Evolutionary conservation across 2,888 invertebrate species (phyloP).

Genomic region (Eristalinus aeneus): DNA sequence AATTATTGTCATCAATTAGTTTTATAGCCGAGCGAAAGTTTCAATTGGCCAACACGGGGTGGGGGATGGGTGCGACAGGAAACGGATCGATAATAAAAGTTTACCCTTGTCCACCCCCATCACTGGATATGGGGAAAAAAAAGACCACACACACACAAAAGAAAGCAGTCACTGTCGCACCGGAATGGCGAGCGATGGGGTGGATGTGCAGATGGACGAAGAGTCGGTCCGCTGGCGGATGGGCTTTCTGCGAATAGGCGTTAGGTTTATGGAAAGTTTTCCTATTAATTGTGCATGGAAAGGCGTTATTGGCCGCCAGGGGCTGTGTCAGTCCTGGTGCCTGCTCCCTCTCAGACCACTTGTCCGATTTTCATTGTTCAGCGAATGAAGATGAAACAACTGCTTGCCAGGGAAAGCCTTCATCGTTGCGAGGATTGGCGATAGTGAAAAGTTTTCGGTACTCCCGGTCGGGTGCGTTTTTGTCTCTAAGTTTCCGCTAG

Average conservation of each 20-base stretch:
- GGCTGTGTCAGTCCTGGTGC: conserved; percentile 30
- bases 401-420: background rate
- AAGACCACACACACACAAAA: background rate
- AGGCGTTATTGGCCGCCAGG: conserved; percentile 55
- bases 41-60: conserved; percentile 55
- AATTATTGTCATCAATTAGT: conserved; percentile 69
- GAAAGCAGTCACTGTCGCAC: background rate
- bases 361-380: background rate
- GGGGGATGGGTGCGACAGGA: background rate
- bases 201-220: background rate
- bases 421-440: background rate
- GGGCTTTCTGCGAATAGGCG: conserved; percentile 24
- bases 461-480: conserved; percentile 30
- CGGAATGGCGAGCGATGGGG: background rate
- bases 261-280: conserved; percentile 58
- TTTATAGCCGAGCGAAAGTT: conserved; percentile 57
- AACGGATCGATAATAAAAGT: conserved; percentile 60
- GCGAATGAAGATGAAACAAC: background rate
- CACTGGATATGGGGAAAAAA: background rate
- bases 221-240: background rate
- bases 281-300: conserved; percentile 63
- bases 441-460: conserved; percentile 17
- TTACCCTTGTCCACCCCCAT: conserved; percentile 6
- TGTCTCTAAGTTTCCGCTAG: conserved; percentile 20
- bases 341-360: background rate